Evolutionary conservation across 2,797 vertebrate species (phyloP).

Genomic region (Schizopygopsis pylzovi): DNA sequence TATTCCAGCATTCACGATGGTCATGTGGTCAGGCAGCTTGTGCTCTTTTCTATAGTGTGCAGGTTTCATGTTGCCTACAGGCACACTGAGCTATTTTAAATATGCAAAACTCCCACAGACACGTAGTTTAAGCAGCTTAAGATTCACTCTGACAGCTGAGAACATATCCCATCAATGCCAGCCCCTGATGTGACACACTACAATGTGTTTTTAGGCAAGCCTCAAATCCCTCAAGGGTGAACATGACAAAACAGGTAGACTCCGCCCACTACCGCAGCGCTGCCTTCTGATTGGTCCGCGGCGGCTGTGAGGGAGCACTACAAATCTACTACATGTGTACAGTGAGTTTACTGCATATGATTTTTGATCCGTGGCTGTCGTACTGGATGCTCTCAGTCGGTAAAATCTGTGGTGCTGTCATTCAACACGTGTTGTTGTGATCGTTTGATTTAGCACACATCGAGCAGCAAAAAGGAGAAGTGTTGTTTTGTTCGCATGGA

Average conservation of each 20-base stretch:
- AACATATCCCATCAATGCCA: constrained; percentile 51
- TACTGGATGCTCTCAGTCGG: constrained; percentile 20
- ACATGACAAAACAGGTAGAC: neutral
- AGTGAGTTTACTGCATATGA: constrained; percentile 60
- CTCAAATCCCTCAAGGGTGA: constrained; percentile 10
- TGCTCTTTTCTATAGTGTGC: constrained; percentile 29
- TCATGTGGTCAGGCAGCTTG: constrained; percentile 22
- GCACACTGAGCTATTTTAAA: constrained; percentile 44
- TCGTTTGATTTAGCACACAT: neutral
- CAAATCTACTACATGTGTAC: constrained; percentile 64
- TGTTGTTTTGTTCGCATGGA: constrained; percentile 60
- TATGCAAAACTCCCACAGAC: constrained; percentile 29
- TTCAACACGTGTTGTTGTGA: neutral
- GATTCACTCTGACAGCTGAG: constrained; percentile 66
- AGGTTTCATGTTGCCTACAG: constrained; percentile 32
- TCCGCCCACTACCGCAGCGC: constrained; percentile 66
- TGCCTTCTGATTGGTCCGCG: constrained; percentile 70
- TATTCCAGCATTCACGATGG: neutral
- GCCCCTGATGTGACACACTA: constrained; percentile 10
- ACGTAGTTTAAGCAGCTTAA: constrained; percentile 39
- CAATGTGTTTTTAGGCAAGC: constrained; percentile 18
- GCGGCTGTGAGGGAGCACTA: constrained; percentile 65
- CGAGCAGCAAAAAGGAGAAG: neutral
- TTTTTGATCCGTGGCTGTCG: constrained; percentile 51
- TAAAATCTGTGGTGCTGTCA: constrained; percentile 9